Conservation (phyloP, 2,888 invertebrate genomes). For the Eristalis intricaria region DNA sequence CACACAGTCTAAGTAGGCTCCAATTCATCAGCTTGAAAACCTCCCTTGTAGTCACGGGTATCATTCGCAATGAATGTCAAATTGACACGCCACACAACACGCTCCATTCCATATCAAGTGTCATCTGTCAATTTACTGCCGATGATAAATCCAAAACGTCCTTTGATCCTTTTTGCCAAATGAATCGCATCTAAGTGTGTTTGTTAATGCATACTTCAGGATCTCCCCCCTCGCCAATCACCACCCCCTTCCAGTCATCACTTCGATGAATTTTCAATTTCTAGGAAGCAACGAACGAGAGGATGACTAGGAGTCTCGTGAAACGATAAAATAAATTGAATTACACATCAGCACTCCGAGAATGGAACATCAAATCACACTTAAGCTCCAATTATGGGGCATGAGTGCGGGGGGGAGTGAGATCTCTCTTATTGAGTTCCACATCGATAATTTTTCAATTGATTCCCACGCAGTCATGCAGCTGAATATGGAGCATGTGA, state of each 20-base stretch:
- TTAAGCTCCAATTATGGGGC: conserved; percentile 42
- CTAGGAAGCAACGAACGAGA: neutral
- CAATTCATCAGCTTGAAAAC: too few relatives aligned
- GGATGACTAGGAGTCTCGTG: neutral
- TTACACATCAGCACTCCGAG: conserved; percentile 8
- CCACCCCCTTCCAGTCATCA: neutral
- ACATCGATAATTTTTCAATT: conserved; percentile 23
- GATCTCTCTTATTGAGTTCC: conserved; percentile 17
- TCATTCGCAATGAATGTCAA: too few relatives aligned
- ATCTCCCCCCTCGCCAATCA: neutral
- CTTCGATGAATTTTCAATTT: neutral
- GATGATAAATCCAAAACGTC: neutral
- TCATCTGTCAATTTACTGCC: conserved; percentile 10
- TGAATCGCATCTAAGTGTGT: conserved; percentile 28
- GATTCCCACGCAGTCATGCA: neutral
- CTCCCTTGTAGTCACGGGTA: too few relatives aligned
- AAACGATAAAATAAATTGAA: conserved; percentile 43
- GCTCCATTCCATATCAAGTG: neutral
- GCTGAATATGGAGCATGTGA: too few relatives aligned
- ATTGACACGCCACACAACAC: neutral
- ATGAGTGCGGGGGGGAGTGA: neutral
- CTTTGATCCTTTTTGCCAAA: conserved; percentile 6
- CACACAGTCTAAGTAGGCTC: too few relatives aligned
- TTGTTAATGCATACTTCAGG: conserved; percentile 16
- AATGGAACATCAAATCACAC: conserved; percentile 45